Base-by-base conservation (phyloP, 2,797 vertebrate genomes). In the Gobio occitaniae region DNA sequence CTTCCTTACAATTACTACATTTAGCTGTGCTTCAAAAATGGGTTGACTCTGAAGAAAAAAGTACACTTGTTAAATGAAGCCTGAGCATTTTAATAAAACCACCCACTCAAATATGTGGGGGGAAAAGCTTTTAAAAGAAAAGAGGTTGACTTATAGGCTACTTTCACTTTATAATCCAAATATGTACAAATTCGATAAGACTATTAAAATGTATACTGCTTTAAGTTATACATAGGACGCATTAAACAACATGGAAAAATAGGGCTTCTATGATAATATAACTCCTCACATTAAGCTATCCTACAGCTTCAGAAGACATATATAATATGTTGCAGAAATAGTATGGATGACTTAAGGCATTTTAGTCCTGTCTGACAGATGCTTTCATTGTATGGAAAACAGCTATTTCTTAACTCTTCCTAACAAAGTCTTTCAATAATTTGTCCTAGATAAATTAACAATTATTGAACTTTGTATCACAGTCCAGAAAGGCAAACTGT, bases 401-500 rank as follows among this genome's bases (percentile, higher is more conserved):
- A 50, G 44, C 77, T 36, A 80, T 63, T 63, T 63, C 15, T 61
- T 16, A 61, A 76, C 59, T 47, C 38, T 36, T 25, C 52, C 74
- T 41, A 11, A 21, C 66, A 69, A 41, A 69, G 66, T 15, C 29
- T 74, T 74, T 74, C 4, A 19, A 52, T 52, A 7, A 3, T 63
- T 77, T 61, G 44, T 29, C 4, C 5, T 17, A 78, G n/a, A 78
- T 63, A 63, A 47, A 47, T 78, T 0, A 47, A 78, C 59, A 65
- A 17, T 10, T 78, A 78, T 63, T 63, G 17, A 79, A 80, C 69
- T 48, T 41, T 56, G n/a, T 10, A 85, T 71, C 5, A 81, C 29
- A 54, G 78, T 61, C 78, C 54, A 82, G 82, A 66, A 81, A 77
- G 70, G 48, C 56, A 74, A 59, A 83, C 50, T 72, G 77, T 65